Conservation (phyloP, 2,888 invertebrate species). For the Crossocerus cetratus region DNA sequence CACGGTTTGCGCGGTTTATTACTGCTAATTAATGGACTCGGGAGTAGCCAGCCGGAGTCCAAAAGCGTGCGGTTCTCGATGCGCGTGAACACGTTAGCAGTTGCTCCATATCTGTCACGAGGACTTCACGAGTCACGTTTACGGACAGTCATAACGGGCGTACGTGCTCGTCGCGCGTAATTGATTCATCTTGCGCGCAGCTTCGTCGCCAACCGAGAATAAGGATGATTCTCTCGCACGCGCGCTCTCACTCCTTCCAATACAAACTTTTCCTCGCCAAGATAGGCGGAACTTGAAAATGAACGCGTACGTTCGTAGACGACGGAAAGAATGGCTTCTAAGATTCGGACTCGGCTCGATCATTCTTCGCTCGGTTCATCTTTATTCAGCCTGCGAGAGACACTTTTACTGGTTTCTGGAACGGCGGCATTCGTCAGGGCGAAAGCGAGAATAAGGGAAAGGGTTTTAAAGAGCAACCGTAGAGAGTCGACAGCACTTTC, state of each 20-base stretch:
- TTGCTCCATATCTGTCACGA: constrained; percentile 66
- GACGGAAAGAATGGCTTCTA: too few species aligned
- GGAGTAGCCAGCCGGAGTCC: constrained; percentile 14
- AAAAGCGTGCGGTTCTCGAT: constrained; percentile 3
- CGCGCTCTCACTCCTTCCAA: background rate
- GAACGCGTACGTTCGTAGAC: too few species aligned
- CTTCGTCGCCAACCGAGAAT: constrained; percentile 31
- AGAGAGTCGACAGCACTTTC: too few species aligned
- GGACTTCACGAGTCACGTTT: constrained; percentile 66
- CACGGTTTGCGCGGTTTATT: constrained; percentile 61
- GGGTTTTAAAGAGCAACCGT: too few species aligned
- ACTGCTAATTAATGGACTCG: constrained; percentile 69
- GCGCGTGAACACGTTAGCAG: constrained; percentile 46
- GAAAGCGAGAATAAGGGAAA: too few species aligned
- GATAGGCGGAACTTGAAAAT: too few species aligned
- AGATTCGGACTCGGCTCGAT: too few species aligned
- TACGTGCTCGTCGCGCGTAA: constrained; percentile 54
- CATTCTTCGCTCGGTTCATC: too few species aligned
- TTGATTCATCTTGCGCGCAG: constrained; percentile 64
- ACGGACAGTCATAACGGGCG: constrained; percentile 60
- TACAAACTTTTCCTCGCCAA: background rate
- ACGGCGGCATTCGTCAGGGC: constrained; percentile 33
- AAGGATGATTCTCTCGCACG: constrained; percentile 24
- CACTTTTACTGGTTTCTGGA: background rate
- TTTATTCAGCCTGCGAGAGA: too few species aligned